phyloP scores from a whole-genome alignment of 2,888 invertebrate genomes.

The Aphidius colemani region DNA sequence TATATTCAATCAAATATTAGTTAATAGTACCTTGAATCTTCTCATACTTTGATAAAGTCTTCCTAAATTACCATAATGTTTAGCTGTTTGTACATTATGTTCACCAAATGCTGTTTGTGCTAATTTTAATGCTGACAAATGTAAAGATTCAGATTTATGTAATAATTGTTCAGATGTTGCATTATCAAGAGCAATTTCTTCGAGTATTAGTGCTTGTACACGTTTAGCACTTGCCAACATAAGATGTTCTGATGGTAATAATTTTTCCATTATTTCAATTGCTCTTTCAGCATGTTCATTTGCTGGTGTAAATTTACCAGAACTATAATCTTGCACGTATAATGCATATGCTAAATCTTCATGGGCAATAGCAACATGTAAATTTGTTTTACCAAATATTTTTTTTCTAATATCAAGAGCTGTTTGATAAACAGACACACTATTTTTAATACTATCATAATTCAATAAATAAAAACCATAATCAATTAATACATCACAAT shows the following conservation, averaged over 20 bases:
- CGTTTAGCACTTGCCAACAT: conserved; percentile 87
- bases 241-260: conserved; percentile 82
- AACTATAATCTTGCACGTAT: conserved; percentile 90
- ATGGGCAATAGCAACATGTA: conserved; percentile 86
- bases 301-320: conserved; percentile 82
- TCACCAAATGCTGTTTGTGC: conserved; percentile 87
- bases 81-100: conserved; percentile 92
- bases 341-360: conserved; percentile 93
- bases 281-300: conserved; percentile 83
- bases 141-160: conserved; percentile 80
- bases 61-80: conserved; percentile 94
- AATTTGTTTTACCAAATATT: conserved; percentile 82
- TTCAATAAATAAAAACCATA: conserved; percentile 91
- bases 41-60: conserved; percentile 93
- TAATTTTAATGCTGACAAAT: conserved; percentile 79
- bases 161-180: conserved; percentile 67
- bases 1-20: too few species aligned
- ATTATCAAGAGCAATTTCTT: conserved; percentile 90
- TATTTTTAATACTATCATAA: conserved; percentile 81
- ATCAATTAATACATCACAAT: conserved; percentile 83
- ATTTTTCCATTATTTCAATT: conserved; percentile 77
- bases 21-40: conserved; percentile 69
- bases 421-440: conserved; percentile 81
- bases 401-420: conserved; percentile 75
- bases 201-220: conserved; percentile 89